phyloP scores from a whole-genome alignment of 1,140 invertebrate species.

The Drosophila mojavensis region DNA sequence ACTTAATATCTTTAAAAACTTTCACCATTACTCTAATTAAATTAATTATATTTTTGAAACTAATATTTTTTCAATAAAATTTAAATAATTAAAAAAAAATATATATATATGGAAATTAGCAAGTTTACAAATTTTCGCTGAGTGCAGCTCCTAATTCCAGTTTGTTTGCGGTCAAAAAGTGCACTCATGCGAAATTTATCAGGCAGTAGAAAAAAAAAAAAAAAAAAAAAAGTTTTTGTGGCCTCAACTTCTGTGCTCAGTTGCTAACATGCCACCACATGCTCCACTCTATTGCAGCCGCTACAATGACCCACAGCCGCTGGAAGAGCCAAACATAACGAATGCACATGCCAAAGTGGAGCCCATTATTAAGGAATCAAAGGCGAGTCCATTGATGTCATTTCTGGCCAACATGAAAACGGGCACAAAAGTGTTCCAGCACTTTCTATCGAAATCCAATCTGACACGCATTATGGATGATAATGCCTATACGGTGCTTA shows the following conservation, averaged over 20 bases:
- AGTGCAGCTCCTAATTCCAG: slow-evolving; percentile 43
- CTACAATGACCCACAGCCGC: slow-evolving; percentile 81
- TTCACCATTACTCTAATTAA: too few species aligned
- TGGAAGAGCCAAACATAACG: slow-evolving; percentile 82
- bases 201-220: slow-evolving; percentile 16
- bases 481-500: slow-evolving; percentile 87
- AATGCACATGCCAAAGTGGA: slow-evolving; percentile 82
- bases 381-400: slow-evolving; percentile 86
- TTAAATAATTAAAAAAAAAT: too few species aligned
- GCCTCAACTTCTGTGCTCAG: slow-evolving; percentile 84
- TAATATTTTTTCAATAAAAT: too few species aligned
- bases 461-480: slow-evolving; percentile 86
- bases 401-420: slow-evolving; percentile 86
- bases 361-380: slow-evolving; percentile 84
- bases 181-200: slow-evolving; percentile 79
- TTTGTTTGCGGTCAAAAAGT: slow-evolving; percentile 79
- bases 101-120: background rate
- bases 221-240: slow-evolving; percentile 57
- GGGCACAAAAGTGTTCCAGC: slow-evolving; percentile 87
- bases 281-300: slow-evolving; percentile 47
- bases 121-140: background rate
- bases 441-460: slow-evolving; percentile 87
- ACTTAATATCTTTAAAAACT: too few species aligned
- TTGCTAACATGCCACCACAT: slow-evolving; percentile 17
- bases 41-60: too few species aligned